phyloP scores from a whole-genome alignment of 2,797 vertebrate genomes.

The Austrolebias charrua region DNA sequence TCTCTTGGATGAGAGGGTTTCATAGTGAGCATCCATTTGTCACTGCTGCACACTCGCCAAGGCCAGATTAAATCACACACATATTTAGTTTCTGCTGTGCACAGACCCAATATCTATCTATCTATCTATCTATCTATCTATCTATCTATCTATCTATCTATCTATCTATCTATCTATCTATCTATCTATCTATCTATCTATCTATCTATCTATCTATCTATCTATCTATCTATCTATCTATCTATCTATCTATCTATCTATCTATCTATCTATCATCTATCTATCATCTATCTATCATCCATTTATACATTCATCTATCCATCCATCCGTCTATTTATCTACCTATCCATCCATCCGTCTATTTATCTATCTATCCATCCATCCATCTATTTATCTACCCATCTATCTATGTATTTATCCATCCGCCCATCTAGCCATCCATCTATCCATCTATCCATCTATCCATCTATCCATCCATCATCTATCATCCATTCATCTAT shows the following conservation, averaged over 20 bases:
- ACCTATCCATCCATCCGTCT: no score
- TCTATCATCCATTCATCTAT: no score
- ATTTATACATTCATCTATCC: no score
- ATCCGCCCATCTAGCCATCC: no score
- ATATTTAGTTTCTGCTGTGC: slow-evolving; percentile 77
- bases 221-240: no score
- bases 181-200: background rate
- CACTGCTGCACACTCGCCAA: slow-evolving; percentile 82
- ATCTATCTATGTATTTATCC: no score
- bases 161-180: background rate
- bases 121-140: background rate
- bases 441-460: background rate
- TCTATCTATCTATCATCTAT: no score
- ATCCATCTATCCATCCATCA: background rate
- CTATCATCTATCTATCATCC: no score
- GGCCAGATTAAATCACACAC: slow-evolving; percentile 89
- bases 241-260: no score
- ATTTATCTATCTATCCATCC: no score
- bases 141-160: background rate
- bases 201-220: background rate
- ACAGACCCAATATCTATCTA: slow-evolving; percentile 37
- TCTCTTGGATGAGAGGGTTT: slow-evolving; percentile 90
- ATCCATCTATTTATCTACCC: no score
- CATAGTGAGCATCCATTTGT: slow-evolving; percentile 91
- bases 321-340: slow-evolving; percentile 1